Evolutionary conservation across 2,113 vertebrate species (phyloP).

Genomic region (Natator depressus): DNA sequence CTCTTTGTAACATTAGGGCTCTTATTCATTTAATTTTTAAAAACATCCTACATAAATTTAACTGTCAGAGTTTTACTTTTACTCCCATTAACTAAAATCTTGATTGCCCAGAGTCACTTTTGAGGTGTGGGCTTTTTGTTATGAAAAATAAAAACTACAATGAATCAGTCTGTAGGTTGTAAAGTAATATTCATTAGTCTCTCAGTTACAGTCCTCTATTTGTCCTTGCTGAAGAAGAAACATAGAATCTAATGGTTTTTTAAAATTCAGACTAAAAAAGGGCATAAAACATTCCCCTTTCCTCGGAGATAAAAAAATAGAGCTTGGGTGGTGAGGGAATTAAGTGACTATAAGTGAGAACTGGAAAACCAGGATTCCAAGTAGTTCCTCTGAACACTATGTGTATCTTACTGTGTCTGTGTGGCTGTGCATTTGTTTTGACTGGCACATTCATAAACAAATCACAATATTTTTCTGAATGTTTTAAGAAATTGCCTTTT

Average conservation of each 20-base stretch:
- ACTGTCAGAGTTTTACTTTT: slow-evolving; percentile 19
- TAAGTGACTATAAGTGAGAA: neutral
- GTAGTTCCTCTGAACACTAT: fast-evolving
- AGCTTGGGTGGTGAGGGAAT: neutral
- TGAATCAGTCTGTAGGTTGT: neutral
- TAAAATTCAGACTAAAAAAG: neutral
- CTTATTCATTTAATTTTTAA: slow-evolving; percentile 5
- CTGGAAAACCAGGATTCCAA: neutral
- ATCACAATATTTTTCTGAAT: neutral
- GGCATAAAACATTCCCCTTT: neutral
- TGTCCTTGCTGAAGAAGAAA: slow-evolving; percentile 3
- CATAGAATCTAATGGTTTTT: neutral
- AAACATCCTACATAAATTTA: neutral
- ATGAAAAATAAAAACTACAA: neutral
- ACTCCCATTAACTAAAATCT: neutral
- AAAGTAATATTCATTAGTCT: neutral
- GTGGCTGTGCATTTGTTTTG: fast-evolving
- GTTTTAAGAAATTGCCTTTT: neutral
- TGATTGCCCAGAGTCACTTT: neutral
- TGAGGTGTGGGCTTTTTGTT: neutral
- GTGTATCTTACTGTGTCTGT: neutral
- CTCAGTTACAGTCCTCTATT: neutral
- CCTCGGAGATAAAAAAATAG: neutral
- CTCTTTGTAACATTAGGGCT: neutral
- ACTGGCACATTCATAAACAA: neutral